Percentiles rank a stretch among this genome's conserved stretches.
Evolutionary conservation across 2,113 vertebrate species (phyloP).

Genomic region (Himantopus leucocephalus): DNA sequence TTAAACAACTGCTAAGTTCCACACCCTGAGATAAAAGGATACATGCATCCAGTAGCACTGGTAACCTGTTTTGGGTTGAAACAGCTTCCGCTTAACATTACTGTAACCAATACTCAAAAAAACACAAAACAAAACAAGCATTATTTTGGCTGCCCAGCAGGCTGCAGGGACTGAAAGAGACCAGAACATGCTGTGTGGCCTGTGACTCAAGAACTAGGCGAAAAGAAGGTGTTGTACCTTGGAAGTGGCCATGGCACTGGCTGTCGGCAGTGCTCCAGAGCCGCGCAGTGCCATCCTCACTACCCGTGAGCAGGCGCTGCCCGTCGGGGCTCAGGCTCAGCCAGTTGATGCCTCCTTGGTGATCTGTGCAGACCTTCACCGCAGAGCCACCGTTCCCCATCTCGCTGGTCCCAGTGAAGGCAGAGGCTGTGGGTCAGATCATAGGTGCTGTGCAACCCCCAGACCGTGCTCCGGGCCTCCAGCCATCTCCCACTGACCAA

Average conservation of each 20-base stretch:
- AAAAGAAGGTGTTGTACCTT: conserved; percentile 56
- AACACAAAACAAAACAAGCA: background rate
- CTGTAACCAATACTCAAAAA: background rate
- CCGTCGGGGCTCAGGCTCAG: conserved; percentile 82
- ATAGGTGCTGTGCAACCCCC: background rate
- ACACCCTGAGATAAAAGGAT: background rate
- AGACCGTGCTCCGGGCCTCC: background rate
- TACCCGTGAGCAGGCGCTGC: conserved; percentile 79
- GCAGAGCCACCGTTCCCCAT: conserved; percentile 80
- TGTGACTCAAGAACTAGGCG: background rate
- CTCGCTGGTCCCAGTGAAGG: background rate
- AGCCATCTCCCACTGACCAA: background rate
- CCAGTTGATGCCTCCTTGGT: conserved; percentile 84
- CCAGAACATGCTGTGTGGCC: background rate
- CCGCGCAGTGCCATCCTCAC: conserved; percentile 80
- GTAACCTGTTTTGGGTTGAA: background rate
- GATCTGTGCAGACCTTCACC: conserved; percentile 76
- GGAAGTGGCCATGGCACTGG: conserved; percentile 76
- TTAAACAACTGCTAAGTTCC: background rate
- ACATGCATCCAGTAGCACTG: background rate
- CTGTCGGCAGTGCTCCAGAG: conserved; percentile 81
- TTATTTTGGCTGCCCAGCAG: background rate
- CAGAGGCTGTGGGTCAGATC: background rate
- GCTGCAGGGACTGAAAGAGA: background rate
- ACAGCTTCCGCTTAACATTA: background rate